phyloP scores from a whole-genome alignment of 2,113 vertebrate genomes.

The Riparia riparia region DNA sequence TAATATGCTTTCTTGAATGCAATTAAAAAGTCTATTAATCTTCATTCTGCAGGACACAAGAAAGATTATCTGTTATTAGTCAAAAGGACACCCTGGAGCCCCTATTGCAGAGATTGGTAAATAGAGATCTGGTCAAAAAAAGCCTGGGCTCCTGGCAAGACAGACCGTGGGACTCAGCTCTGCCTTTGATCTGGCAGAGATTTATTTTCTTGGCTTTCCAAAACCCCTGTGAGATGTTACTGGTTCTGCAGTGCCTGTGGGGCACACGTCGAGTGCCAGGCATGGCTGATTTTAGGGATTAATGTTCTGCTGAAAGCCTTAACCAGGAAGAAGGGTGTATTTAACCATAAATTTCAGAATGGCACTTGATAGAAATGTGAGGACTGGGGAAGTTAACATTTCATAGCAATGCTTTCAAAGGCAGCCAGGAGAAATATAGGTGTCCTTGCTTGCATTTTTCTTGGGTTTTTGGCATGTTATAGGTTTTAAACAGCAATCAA shows the following conservation, averaged over 20 bases:
- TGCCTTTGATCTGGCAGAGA: conserved; percentile 16
- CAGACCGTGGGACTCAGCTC: not conserved
- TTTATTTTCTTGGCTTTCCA: not conserved
- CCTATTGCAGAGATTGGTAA: not conserved
- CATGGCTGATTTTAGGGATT: not conserved
- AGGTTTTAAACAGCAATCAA: not conserved
- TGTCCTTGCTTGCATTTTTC: not conserved
- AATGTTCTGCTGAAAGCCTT: not conserved
- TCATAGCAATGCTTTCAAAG: not conserved
- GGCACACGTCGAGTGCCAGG: not conserved
- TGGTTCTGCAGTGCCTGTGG: accelerated
- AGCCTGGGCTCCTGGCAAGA: not conserved
- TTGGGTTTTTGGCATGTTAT: not conserved
- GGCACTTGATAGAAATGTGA: not conserved
- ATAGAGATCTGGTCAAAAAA: conserved; percentile 4
- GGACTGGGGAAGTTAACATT: not conserved
- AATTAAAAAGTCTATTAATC: conserved; percentile 46
- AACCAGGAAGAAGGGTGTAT: not conserved
- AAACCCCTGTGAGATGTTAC: not conserved
- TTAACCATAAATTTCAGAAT: not conserved
- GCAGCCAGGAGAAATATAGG: not conserved
- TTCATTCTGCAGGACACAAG: not conserved
- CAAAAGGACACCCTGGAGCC: not conserved
- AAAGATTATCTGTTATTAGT: conserved; percentile 23
- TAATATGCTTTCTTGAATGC: not conserved